phyloP scores from a whole-genome alignment of 2,113 vertebrate genomes.

The Murina feae region DNA sequence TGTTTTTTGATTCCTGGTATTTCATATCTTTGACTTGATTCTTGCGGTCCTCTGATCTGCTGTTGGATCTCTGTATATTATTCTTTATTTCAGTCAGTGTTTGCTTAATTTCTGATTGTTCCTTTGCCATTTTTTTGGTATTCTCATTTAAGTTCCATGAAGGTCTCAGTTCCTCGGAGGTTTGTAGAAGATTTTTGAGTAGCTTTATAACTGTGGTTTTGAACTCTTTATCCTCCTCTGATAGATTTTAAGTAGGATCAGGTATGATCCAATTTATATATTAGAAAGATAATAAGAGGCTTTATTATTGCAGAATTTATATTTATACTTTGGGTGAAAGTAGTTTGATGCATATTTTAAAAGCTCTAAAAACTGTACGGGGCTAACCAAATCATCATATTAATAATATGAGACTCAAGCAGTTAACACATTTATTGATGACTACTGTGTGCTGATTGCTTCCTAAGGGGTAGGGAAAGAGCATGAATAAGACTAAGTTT shows the following conservation, averaged over 20 bases:
- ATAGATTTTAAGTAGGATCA: conserved; percentile 13
- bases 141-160: too few relatives aligned
- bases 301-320: conserved; percentile 20
- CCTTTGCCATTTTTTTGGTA: too few relatives aligned
- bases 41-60: too few relatives aligned
- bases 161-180: too few relatives aligned
- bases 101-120: too few relatives aligned
- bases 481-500: not conserved
- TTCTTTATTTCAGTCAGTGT: too few relatives aligned
- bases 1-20: too few relatives aligned
- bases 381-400: not conserved
- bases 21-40: too few relatives aligned
- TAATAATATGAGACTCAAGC: not conserved
- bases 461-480: not conserved
- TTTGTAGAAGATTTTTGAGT: too few relatives aligned
- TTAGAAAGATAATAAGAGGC: not conserved
- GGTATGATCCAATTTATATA: not conserved
- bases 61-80: too few relatives aligned
- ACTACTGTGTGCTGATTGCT: not conserved
- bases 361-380: not conserved
- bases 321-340: not conserved
- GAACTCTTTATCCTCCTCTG: too few relatives aligned
- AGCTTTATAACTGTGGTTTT: too few relatives aligned
- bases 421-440: not conserved
- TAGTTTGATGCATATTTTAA: conserved; percentile 26